These are phyloP conservation scores for Eulemur rubriventer DNA, from an alignment of 2,797 vertebrate species.

Conservation along the genomic window DNA sequence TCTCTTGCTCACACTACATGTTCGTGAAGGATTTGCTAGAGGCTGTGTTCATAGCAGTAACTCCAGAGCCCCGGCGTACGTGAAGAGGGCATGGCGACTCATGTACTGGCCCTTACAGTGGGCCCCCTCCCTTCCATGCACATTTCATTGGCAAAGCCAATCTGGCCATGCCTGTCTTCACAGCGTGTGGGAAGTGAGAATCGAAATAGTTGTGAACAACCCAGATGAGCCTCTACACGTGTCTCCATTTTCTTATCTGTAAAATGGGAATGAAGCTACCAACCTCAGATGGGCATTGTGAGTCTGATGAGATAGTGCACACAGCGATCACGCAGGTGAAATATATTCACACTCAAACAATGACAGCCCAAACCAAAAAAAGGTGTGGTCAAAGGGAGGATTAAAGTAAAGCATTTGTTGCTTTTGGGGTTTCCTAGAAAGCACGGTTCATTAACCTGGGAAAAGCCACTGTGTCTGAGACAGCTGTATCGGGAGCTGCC, in stretches of 20 bases:
- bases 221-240: neutral
- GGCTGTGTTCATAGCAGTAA: neutral
- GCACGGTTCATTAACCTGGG: constrained; percentile 1
- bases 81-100: neutral
- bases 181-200: neutral
- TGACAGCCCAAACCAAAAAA: neutral
- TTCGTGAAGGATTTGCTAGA: neutral
- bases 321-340: neutral
- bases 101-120: neutral
- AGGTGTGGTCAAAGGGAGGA: neutral
- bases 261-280: constrained; percentile 40
- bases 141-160: neutral
- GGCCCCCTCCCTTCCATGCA: neutral
- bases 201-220: neutral
- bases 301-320: neutral
- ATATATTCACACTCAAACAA: neutral
- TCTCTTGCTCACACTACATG: neutral
- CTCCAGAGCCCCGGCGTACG: neutral
- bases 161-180: neutral
- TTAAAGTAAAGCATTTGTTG: neutral
- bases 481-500: constrained; percentile 9
- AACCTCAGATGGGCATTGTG: neutral
- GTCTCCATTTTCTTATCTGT: constrained; percentile 29
- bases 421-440: constrained; percentile 41
- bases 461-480: neutral